Base-by-base conservation (phyloP, 2,797 vertebrate species). In the Cyclura pinguis region DNA sequence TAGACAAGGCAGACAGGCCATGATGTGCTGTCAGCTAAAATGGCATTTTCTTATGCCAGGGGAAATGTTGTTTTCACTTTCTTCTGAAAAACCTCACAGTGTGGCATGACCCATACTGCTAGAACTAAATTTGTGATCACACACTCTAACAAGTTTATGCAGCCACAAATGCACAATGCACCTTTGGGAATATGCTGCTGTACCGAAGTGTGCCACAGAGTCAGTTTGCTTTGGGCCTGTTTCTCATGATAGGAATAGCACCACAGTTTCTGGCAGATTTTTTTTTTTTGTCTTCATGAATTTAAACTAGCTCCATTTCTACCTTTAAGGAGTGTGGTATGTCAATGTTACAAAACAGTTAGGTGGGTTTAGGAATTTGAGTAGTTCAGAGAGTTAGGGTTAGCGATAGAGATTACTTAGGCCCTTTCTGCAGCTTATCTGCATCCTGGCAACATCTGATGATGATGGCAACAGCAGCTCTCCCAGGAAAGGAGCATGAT, bases 21-120 rank as follows among this genome's bases (percentile, higher is more conserved):
- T 93, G 94, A 95, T 84, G n/a, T 62, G 95, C 78, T 62, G 88
- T 90, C 91, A 92, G 89, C 94, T 93, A 88, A 92, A 29, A 67
- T 5, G 1, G 64, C 38, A 35, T 38, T 88, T 89, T 77, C 76
- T 91, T 93, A 85, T 91, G 88, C 88, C 92, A 89, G 81, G 80
- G 89, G 96, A 93, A 76, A 89, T 47, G 78, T 85, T 91, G 93
- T 85, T 78, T 80, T 92, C 59, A 22, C 0, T 22, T 50, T 82
- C 52, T 80, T 42, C 92, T 86, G 64, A 88, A 88, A n/a, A 77
- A 78, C 42, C 92, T 87, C 90, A 90, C 87, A 91, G 91, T 42
- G 0, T 89, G 85, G 35, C 94, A 94, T 76, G 82, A 78, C 95
- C 91, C 93, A 76, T 81, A 88, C 67, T 59, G 86, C 59, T 91